These are phyloP conservation scores for Andricus grossulariae DNA, from an alignment of 1,140 invertebrate species.

Conservation along the genomic window DNA sequence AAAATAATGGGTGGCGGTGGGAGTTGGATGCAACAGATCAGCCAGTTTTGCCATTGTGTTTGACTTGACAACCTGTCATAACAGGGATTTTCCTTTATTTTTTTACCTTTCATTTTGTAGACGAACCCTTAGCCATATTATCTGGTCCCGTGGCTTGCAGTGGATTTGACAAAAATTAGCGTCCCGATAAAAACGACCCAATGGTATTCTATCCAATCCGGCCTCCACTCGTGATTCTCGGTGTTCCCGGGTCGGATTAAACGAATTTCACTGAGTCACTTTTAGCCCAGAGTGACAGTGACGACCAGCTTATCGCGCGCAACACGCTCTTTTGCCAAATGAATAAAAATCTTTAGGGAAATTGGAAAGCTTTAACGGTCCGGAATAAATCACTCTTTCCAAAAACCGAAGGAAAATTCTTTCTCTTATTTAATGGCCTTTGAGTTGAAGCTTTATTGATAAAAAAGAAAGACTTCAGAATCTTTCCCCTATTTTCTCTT, in stretches of 20 bases:
- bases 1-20: slow-evolving; percentile 19
- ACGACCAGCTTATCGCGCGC: slow-evolving; percentile 39
- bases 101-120: slow-evolving; percentile 22
- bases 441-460: too few species aligned
- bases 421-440: too few species aligned
- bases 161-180: slow-evolving; percentile 47
- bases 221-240: slow-evolving; percentile 30
- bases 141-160: slow-evolving; percentile 35
- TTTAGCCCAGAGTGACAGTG: slow-evolving; percentile 39
- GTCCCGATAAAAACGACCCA: slow-evolving; percentile 42
- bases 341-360: not conserved
- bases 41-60: slow-evolving; percentile 18
- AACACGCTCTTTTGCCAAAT: slow-evolving; percentile 24
- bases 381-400: too few species aligned
- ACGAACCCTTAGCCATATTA: slow-evolving; percentile 14
- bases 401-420: too few species aligned
- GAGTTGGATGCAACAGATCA: not conserved
- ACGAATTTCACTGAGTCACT: slow-evolving; percentile 48
- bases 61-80: slow-evolving; percentile 38
- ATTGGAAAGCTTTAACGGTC: not conserved
- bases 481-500: too few species aligned
- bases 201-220: slow-evolving; percentile 21
- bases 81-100: slow-evolving; percentile 7
- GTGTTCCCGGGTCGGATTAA: slow-evolving; percentile 51
- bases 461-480: too few species aligned